These are phyloP conservation scores for Mesaphorura yosii DNA, from an alignment of 1,140 invertebrate species.

Conservation along the genomic window DNA sequence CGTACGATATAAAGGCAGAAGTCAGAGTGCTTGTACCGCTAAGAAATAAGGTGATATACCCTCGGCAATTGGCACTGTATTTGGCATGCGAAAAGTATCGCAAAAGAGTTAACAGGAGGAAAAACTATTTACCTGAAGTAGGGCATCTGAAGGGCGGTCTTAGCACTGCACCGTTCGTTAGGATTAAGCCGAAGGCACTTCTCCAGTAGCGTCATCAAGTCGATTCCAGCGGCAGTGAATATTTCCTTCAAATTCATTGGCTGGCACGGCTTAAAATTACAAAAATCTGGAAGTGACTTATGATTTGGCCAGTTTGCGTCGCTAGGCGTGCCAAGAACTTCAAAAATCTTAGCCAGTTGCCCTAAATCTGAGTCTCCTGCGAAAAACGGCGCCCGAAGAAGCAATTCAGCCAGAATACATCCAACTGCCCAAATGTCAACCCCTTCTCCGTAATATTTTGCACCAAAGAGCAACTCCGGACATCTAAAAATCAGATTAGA, in stretches of 20 bases:
- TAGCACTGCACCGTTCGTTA: constrained; percentile 64
- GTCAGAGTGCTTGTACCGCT: too few species aligned
- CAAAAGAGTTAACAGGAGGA: background rate
- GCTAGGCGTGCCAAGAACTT: constrained; percentile 78
- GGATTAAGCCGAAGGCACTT: constrained; percentile 76
- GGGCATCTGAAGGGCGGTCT: constrained; percentile 64
- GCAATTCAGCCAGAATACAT: constrained; percentile 91
- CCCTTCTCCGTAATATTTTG: constrained; percentile 82
- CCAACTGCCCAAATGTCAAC: constrained; percentile 99
- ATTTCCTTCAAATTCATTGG: constrained; percentile 76
- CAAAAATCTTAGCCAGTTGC: constrained; percentile 89
- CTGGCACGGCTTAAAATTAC: constrained; percentile 79
- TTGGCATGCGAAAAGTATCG: too few species aligned
- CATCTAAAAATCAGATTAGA: constrained; percentile 46
- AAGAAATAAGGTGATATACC: too few species aligned
- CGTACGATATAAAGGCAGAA: too few species aligned
- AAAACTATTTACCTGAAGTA: constrained; percentile 54
- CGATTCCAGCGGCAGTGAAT: constrained; percentile 88
- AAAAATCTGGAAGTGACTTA: constrained; percentile 74
- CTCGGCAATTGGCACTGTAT: too few species aligned
- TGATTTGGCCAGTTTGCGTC: constrained; percentile 86
- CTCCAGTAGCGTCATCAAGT: constrained; percentile 74
- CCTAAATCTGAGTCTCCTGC: constrained; percentile 95
- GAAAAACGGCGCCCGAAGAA: constrained; percentile 82
- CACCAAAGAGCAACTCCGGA: constrained; percentile 92